phyloP scores from a whole-genome alignment of 2,113 vertebrate species.

The Etia nguti region DNA sequence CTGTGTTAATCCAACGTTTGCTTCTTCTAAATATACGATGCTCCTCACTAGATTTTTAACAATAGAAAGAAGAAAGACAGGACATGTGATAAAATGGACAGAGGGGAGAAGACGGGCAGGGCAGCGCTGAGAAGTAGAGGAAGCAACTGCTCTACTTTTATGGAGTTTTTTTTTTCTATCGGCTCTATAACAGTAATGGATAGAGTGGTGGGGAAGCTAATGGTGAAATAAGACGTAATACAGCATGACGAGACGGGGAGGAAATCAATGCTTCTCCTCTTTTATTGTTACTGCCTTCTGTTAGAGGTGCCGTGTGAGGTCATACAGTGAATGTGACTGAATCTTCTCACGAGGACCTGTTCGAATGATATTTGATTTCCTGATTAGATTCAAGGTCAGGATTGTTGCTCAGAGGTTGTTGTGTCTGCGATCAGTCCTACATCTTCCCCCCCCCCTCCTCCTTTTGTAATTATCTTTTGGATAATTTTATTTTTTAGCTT shows the following conservation, averaged over 20 bases:
- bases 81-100: neutral
- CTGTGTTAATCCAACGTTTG: neutral
- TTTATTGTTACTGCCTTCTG: neutral
- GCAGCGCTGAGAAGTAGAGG: neutral
- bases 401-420: neutral
- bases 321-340: neutral
- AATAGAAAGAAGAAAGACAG: neutral
- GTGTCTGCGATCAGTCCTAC: neutral
- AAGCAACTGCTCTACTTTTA: neutral
- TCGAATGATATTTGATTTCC: neutral
- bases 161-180: neutral
- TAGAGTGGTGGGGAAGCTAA: slow-evolving; percentile 13
- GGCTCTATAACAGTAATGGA: slow-evolving; percentile 30
- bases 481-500: neutral
- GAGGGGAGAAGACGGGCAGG: neutral
- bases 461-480: neutral
- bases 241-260: neutral
- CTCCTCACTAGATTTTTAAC: neutral
- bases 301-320: neutral
- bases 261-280: slow-evolving; percentile 16
- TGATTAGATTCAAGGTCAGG: neutral
- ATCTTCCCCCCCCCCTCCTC: neutral
- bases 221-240: slow-evolving; percentile 2
- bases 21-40: neutral
- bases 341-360: neutral